Conservation (phyloP, 2,888 invertebrate species). For the Orthosia gothica region DNA sequence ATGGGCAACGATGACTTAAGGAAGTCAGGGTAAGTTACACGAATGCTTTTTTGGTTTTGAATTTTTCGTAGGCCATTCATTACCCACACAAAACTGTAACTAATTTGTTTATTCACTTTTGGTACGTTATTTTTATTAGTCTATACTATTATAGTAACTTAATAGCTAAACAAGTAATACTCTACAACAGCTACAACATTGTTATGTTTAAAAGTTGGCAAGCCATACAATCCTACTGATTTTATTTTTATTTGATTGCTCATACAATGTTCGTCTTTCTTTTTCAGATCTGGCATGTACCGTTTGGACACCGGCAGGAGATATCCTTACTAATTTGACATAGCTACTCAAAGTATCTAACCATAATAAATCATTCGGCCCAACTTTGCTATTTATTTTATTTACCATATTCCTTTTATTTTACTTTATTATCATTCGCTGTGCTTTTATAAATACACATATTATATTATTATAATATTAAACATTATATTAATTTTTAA, state of each 20-base stretch:
- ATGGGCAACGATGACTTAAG: slow-evolving; percentile 78
- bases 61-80: background rate
- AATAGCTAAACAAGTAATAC: too few species aligned
- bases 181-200: too few species aligned
- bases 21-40: slow-evolving; percentile 75
- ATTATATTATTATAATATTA: too few species aligned
- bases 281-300: slow-evolving; percentile 76
- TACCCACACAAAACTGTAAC: background rate
- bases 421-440: too few species aligned
- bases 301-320: slow-evolving; percentile 72
- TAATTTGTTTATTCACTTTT: too few species aligned
- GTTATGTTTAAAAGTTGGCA: too few species aligned
- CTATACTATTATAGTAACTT: too few species aligned
- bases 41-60: background rate
- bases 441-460: too few species aligned
- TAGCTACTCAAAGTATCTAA: too few species aligned
- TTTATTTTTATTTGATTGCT: background rate
- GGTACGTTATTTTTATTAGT: too few species aligned
- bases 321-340: slow-evolving; percentile 51
- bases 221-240: too few species aligned
- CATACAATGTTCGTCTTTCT: background rate
- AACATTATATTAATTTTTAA: too few species aligned
- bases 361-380: slow-evolving; percentile 1
- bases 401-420: background rate
- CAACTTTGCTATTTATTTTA: background rate